phyloP scores from a whole-genome alignment of 1,140 invertebrate genomes.

The Drosophila sproati region DNA sequence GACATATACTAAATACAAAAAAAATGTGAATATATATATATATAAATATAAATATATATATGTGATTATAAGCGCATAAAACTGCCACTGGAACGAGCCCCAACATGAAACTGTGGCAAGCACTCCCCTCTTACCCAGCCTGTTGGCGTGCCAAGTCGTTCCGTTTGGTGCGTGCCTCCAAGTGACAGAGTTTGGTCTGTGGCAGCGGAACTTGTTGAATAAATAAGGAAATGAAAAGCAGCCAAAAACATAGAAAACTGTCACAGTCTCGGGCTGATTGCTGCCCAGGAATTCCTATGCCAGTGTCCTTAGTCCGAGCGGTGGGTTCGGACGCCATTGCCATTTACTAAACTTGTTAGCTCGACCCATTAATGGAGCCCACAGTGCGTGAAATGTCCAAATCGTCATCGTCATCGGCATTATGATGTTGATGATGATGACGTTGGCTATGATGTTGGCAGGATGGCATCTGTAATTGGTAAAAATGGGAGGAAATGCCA shows the following conservation, averaged over 20 bases:
- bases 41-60: neutral
- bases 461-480: conserved; percentile 29
- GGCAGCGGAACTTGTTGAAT: conserved; percentile 74
- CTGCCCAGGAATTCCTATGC: conserved; percentile 66
- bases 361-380: conserved; percentile 11
- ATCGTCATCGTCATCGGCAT: neutral
- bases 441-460: conserved; percentile 5
- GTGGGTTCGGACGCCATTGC: neutral
- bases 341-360: conserved; percentile 25
- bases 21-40: neutral
- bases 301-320: neutral
- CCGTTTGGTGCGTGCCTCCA: conserved; percentile 43
- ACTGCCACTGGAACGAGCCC: conserved; percentile 29
- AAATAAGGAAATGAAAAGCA: conserved; percentile 78
- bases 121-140: neutral
- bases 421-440: neutral
- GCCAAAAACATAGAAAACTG: conserved; percentile 51
- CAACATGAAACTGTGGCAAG: no score
- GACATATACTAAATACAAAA: conserved; percentile 40
- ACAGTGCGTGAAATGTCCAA: conserved; percentile 29
- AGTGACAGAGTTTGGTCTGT: conserved; percentile 24
- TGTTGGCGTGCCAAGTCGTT: conserved; percentile 46
- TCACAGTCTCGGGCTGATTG: conserved; percentile 64
- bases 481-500: conserved; percentile 26
- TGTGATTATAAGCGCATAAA: conserved; percentile 79